Conservation (phyloP, 2,888 invertebrate genomes). For the Anthrax anthrax region DNA sequence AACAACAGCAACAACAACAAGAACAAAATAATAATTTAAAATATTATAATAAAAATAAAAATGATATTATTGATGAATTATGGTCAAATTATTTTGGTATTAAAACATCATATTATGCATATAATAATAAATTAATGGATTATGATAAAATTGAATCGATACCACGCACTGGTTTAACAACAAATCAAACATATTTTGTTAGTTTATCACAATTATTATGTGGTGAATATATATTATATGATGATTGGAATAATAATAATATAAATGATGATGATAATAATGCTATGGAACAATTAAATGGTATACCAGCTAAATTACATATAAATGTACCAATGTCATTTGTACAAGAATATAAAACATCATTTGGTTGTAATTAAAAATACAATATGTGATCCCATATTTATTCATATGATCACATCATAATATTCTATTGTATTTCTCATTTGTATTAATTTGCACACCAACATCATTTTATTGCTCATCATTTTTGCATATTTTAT, state of each 20-base stretch:
- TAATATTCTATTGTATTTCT: too few species aligned
- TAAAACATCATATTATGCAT: neutral
- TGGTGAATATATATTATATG: neutral
- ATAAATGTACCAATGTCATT: neutral
- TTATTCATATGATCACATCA: too few species aligned
- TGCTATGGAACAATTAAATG: too few species aligned
- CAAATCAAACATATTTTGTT: neutral
- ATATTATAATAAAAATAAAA: neutral
- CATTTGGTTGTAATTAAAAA: neutral
- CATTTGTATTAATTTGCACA: too few species aligned
- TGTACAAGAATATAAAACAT: neutral
- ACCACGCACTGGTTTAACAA: neutral
- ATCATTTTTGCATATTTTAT: too few species aligned
- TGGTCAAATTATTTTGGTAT: neutral
- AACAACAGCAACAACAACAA: too few species aligned
- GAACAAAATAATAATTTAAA: neutral
- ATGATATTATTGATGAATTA: neutral
- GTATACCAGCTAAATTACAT: neutral
- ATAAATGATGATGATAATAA: too few species aligned
- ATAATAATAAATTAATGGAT: neutral
- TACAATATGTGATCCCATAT: too few species aligned
- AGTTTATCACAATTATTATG: neutral
- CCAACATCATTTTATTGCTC: too few species aligned
- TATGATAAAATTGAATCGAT: neutral
- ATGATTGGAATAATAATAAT: neutral